These are phyloP conservation scores for Achatina immaculata DNA, from an alignment of 1,140 invertebrate genomes.

Conservation along the genomic window DNA sequence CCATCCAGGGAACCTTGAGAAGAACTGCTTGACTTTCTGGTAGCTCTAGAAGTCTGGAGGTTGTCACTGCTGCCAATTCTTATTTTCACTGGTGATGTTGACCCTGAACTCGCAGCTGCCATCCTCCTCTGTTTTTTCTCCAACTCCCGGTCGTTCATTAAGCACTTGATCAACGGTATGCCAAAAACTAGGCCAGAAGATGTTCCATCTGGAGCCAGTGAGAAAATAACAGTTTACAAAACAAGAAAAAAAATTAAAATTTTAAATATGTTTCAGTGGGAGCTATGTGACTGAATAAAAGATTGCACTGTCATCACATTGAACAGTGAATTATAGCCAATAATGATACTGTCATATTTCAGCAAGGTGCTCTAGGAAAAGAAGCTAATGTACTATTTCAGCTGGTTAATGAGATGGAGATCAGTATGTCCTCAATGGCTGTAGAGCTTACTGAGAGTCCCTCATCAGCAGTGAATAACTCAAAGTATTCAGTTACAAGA, in stretches of 20 bases:
- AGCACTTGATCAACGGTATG: slow-evolving; percentile 83
- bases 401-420: too few relatives aligned
- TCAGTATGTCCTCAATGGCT: too few relatives aligned
- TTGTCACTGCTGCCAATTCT: slow-evolving; percentile 50
- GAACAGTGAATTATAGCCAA: too few relatives aligned
- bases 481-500: too few relatives aligned
- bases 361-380: too few relatives aligned
- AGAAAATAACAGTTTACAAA: not conserved
- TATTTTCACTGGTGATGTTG: slow-evolving; percentile 38
- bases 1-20: slow-evolving; percentile 62
- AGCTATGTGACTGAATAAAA: too few relatives aligned
- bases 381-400: too few relatives aligned
- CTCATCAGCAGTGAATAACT: too few relatives aligned
- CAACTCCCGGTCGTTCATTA: slow-evolving; percentile 82
- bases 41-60: slow-evolving; percentile 42
- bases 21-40: slow-evolving; percentile 66
- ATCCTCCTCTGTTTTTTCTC: slow-evolving; percentile 70
- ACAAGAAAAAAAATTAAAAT: not conserved
- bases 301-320: too few relatives aligned
- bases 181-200: slow-evolving; percentile 81
- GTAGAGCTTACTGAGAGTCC: too few relatives aligned
- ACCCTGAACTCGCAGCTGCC: not conserved
- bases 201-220: slow-evolving; percentile 18
- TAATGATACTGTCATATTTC: too few relatives aligned
- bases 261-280: not conserved